Evolutionary conservation across 1,140 invertebrate genomes (phyloP), one percentile per base, ranked within the genome.

Genomic region (Drosophila micromelanica): DNA sequence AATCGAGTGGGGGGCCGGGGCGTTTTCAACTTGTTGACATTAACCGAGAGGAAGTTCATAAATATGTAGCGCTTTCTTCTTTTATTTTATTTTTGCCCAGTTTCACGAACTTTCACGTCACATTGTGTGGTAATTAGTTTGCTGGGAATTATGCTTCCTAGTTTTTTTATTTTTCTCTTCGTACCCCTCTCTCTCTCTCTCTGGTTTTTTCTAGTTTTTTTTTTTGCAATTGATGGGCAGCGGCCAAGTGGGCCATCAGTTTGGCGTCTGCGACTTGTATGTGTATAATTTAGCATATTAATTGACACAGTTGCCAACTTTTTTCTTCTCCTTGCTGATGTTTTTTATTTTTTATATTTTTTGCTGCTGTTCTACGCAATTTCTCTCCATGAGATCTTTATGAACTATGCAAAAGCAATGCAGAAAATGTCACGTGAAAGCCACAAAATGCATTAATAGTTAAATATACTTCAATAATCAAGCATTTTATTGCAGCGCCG

Each of bases 261-360:
- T 64, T 64, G 61, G 67, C 30, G 67, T 63, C 40, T 70, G 81
- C 81, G 64, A 80, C 68, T 68, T 71, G 70, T 68, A 68, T 73
- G 73, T 80, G 82, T 87, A 87, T 87, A 87, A 89, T 87, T 87
- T 89, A 87, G 82, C 82, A 87, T 87, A 87, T 87, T 89, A 87
- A 87, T 87, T 87, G 82, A 89, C 82, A 87, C 72, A 87, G 79
- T 89, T 87, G 87, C 78, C 74, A 78, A 74, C 27, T 20, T 15
- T 32, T 40, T 70, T 79, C 55, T 48, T 63, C 49, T 67, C 40
- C 48, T 60, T 54, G 35, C 17, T n/a, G 3, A 20, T 71, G 59
- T 54, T 79, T 62, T 61, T 49, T 54, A 46, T 79, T 62, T 61
- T 49, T 42, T 40, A 73, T 45, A 40, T 37, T 65, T 51, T 46